A percentile compares a stretch with the other conserved stretches of the same genome.
Conservation (phyloP, 2,888 invertebrate genomes). For the Micoletzkya japonica region DNA sequence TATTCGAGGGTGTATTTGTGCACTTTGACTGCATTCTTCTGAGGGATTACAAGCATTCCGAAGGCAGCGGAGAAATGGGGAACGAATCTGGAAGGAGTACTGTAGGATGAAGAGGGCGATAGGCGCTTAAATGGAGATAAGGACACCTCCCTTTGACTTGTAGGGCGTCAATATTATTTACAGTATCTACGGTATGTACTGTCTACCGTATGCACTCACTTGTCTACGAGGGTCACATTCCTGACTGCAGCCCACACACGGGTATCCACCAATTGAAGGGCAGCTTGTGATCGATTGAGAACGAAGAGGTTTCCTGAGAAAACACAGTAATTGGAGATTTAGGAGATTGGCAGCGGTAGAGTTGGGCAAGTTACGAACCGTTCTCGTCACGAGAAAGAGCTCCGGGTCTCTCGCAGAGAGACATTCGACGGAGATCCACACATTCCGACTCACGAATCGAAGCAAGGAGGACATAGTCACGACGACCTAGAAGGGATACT, state of each 20-base stretch:
- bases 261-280: conserved; percentile 45
- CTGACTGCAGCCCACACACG: conserved; percentile 40
- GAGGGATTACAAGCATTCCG: conserved; percentile 44
- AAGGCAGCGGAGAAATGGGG: conserved; percentile 43
- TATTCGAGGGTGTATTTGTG: conserved; percentile 26
- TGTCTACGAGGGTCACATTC: conserved; percentile 40
- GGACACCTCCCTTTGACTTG: no score
- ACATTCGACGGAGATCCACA: conserved; percentile 41
- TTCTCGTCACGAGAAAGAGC: conserved; percentile 46
- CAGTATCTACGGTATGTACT: no score
- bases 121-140: background rate
- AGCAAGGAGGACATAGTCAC: conserved; percentile 41
- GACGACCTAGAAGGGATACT: conserved; percentile 31
- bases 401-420: conserved; percentile 44
- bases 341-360: background rate
- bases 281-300: conserved; percentile 36
- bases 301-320: conserved; percentile 47
- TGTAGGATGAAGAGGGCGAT: background rate
- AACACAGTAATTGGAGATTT: background rate
- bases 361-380: conserved; percentile 30
- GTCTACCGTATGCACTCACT: conserved; percentile 5
- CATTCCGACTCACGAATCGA: conserved; percentile 42
- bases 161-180: background rate
- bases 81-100: conserved; percentile 28
- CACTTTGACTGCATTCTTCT: conserved; percentile 23